Conservation (phyloP, 1,140 invertebrate genomes). For the Macrotrachela quadricornifera region DNA sequence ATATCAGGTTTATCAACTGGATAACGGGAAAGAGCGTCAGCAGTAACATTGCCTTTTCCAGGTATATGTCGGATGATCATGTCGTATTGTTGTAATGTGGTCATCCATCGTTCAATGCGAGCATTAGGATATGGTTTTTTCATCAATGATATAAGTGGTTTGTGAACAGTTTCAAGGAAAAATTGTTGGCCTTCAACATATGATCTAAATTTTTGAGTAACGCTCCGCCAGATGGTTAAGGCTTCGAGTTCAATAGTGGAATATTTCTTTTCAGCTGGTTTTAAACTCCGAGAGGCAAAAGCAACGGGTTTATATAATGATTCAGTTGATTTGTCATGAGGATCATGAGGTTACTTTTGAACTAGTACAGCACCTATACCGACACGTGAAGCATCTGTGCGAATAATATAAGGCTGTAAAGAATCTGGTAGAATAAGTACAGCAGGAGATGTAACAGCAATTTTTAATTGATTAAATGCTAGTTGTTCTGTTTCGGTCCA, state of each 20-base stretch:
- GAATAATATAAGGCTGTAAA: slow-evolving; percentile 11
- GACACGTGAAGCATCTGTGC: slow-evolving; percentile 16
- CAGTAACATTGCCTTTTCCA: too few relatives aligned
- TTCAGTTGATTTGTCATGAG: too few relatives aligned
- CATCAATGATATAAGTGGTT: neutral
- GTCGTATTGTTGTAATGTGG: too few relatives aligned
- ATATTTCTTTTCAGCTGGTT: slow-evolving; percentile 14
- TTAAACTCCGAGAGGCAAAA: slow-evolving; percentile 17
- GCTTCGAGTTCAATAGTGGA: slow-evolving; percentile 18
- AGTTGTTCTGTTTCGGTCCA: too few relatives aligned
- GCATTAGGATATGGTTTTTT: too few relatives aligned
- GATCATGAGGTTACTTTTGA: too few relatives aligned
- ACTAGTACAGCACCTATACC: slow-evolving; percentile 32
- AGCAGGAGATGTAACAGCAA: slow-evolving; percentile 77
- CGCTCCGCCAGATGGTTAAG: neutral
- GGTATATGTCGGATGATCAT: too few relatives aligned
- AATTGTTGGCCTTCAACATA: neutral
- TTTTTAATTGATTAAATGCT: too few relatives aligned
- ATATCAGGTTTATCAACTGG: too few relatives aligned
- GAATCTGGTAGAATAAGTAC: slow-evolving; percentile 40
- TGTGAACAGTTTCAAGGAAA: neutral
- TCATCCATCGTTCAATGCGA: too few relatives aligned
- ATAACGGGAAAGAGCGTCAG: too few relatives aligned
- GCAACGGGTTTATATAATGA: too few relatives aligned
- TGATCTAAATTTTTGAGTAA: neutral